phyloP scores from a whole-genome alignment of 2,888 invertebrate genomes.

The Drosophila tanythrix region DNA sequence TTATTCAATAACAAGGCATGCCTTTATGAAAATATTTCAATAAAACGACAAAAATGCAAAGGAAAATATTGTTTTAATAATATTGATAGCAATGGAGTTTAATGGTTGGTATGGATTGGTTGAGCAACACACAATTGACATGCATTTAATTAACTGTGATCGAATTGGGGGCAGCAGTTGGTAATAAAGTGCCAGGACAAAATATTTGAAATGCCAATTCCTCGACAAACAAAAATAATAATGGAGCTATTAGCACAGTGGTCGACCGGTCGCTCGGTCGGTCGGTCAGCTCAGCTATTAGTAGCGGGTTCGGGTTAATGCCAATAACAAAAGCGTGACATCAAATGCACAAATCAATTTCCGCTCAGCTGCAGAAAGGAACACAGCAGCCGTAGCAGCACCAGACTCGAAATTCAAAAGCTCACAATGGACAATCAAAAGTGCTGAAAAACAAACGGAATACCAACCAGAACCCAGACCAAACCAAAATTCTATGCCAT shows the following conservation, averaged over 20 bases:
- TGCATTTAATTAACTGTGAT: constrained; percentile 42
- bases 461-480: constrained; percentile 1
- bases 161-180: constrained; percentile 5
- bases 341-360: constrained; percentile 72
- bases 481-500: neutral
- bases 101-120: constrained; percentile 19
- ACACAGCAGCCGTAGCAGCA: constrained; percentile 22
- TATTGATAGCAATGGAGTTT: constrained; percentile 21
- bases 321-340: constrained; percentile 62
- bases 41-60: neutral
- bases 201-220: constrained; percentile 43
- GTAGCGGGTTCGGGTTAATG: constrained; percentile 53
- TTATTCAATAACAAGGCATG: constrained; percentile 2
- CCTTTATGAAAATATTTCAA: neutral
- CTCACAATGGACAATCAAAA: constrained; percentile 59
- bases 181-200: constrained; percentile 19
- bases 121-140: constrained; percentile 15
- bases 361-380: constrained; percentile 39
- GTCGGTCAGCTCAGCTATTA: constrained; percentile 21
- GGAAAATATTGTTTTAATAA: constrained; percentile 7
- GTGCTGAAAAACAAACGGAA: constrained; percentile 23
- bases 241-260: constrained; percentile 46
- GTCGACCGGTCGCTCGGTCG: neutral
- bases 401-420: constrained; percentile 15
- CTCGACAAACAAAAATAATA: constrained; percentile 31